Percentiles rank a stretch among this genome's conserved stretches.
phyloP scores from a whole-genome alignment of 1,140 invertebrate species.

The Drosophila sechellia region DNA sequence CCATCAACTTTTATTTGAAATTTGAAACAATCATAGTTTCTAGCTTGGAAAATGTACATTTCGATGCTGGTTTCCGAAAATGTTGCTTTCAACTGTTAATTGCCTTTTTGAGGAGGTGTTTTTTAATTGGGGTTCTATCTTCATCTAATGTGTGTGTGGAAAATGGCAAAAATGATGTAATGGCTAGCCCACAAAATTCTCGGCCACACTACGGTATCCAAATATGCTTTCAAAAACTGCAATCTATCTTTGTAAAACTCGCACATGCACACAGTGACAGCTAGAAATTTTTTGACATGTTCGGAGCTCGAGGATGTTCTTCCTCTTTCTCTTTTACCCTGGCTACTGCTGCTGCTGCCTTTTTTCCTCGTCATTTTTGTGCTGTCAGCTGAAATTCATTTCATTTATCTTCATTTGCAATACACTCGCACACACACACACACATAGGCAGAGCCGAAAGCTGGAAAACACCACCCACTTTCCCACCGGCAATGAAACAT shows the following conservation, averaged over 20 bases:
- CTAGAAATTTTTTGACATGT: slow-evolving; percentile 45
- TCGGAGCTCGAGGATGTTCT: slow-evolving; percentile 6
- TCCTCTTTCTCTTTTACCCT: neutral
- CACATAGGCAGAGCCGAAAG: slow-evolving; percentile 12
- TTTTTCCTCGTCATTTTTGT: slow-evolving; percentile 60
- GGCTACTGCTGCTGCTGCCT: neutral
- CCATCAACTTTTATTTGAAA: slow-evolving; percentile 8
- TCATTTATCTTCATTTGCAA: slow-evolving; percentile 80
- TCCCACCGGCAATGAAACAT: slow-evolving; percentile 47
- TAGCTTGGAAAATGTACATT: slow-evolving; percentile 2
- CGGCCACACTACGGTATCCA: slow-evolving; percentile 31
- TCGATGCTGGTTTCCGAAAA: neutral
- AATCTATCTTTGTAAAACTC: slow-evolving; percentile 72
- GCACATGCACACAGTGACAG: slow-evolving; percentile 30
- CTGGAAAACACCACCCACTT: slow-evolving; percentile 17
- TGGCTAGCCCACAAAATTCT: neutral
- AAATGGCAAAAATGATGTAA: slow-evolving; percentile 19
- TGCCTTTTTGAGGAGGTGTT: neutral
- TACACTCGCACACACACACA: slow-evolving; percentile 19
- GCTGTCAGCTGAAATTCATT: slow-evolving; percentile 75
- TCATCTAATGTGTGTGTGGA: slow-evolving; percentile 16
- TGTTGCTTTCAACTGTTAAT: neutral
- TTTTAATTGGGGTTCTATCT: neutral
- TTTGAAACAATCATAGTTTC: neutral
- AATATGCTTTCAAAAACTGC: slow-evolving; percentile 77